phyloP scores from a whole-genome alignment of 2,888 invertebrate genomes.

The Apamea sordens region DNA sequence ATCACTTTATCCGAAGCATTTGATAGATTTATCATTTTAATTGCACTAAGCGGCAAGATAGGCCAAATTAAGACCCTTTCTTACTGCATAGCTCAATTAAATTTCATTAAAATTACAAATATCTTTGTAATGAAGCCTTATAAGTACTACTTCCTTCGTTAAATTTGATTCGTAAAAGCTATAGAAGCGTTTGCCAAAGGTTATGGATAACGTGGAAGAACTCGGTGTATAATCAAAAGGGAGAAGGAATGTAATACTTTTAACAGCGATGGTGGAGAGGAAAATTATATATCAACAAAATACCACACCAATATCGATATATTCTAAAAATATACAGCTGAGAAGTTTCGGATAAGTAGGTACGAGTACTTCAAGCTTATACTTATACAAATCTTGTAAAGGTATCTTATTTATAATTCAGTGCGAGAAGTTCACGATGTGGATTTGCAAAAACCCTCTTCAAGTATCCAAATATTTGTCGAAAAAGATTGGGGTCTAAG shows the following conservation, averaged over 20 bases:
- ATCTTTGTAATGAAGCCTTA: too few species aligned
- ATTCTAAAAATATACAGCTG: background rate
- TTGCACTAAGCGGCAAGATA: too few species aligned
- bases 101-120: too few species aligned
- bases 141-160: too few species aligned
- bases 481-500: slow-evolving; percentile 25
- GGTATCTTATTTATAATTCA: slow-evolving; percentile 19
- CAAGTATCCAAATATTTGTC: slow-evolving; percentile 49
- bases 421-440: slow-evolving; percentile 1
- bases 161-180: too few species aligned
- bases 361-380: background rate
- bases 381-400: slow-evolving; percentile 1
- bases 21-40: too few species aligned
- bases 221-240: background rate
- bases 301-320: slow-evolving; percentile 2
- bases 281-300: background rate
- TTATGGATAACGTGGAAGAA: too few species aligned
- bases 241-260: background rate
- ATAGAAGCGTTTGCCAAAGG: too few species aligned
- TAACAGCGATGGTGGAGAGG: background rate
- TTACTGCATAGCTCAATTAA: too few species aligned
- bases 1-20: too few species aligned
- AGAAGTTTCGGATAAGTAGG: background rate
- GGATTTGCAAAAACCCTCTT: slow-evolving; percentile 24
- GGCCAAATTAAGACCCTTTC: too few species aligned